Evolutionary conservation across 1,140 invertebrate genomes (phyloP).

Genomic region (Drosophila baimaii): DNA sequence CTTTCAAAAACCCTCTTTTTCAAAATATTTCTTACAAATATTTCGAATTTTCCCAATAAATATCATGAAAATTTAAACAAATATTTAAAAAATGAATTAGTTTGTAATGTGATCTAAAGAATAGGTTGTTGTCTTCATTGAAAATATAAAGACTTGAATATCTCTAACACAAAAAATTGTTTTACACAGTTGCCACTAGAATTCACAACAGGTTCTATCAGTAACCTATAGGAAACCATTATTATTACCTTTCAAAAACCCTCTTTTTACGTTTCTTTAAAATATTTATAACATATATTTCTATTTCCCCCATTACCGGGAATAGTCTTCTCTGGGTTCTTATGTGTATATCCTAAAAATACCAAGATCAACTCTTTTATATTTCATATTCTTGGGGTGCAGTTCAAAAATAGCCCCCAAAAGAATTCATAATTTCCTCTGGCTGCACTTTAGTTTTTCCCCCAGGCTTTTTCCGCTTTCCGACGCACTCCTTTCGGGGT

Average conservation of each 20-base stretch:
- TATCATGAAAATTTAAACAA: too few species aligned
- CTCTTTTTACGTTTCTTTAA: not conserved
- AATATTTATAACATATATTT: not conserved
- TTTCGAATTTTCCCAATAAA: too few species aligned
- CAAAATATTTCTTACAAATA: too few species aligned
- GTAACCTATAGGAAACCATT: too few species aligned
- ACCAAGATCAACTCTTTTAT: conserved; percentile 1
- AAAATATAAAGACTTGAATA: too few species aligned
- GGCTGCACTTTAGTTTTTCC: conserved; percentile 23
- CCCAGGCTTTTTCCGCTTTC: not conserved
- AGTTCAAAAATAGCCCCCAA: conserved; percentile 17
- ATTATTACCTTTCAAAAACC: not conserved
- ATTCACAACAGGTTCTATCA: too few species aligned
- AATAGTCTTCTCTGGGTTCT: not conserved
- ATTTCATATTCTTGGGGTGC: conserved; percentile 14
- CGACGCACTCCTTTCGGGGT: not conserved
- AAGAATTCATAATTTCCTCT: conserved; percentile 26
- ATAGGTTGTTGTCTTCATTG: too few species aligned
- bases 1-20: too few species aligned
- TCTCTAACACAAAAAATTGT: too few species aligned
- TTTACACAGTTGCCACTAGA: too few species aligned
- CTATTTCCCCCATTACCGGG: not conserved
- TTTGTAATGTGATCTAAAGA: too few species aligned
- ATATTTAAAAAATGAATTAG: too few species aligned
- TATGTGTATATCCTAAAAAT: conserved; percentile 15